phyloP scores from a whole-genome alignment of 1,140 invertebrate genomes.

The Elymnias hypermnestra region DNA sequence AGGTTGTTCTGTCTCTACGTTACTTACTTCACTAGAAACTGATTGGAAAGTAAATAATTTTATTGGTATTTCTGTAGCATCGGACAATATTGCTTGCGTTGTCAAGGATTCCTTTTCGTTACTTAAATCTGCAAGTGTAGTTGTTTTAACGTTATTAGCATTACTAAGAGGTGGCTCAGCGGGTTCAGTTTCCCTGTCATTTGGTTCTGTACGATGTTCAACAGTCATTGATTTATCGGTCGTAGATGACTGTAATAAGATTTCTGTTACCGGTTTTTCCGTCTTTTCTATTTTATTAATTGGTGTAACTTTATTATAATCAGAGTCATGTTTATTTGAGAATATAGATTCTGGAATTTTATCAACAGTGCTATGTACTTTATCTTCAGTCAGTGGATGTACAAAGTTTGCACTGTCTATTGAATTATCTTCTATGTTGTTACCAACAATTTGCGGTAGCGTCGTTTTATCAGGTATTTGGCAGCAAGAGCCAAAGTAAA shows the following conservation, averaged over 20 bases:
- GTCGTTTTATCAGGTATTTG: slow-evolving; percentile 77
- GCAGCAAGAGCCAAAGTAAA: slow-evolving; percentile 95
- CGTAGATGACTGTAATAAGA: slow-evolving; percentile 7
- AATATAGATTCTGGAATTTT: slow-evolving; percentile 35
- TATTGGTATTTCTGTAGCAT: slow-evolving; percentile 53
- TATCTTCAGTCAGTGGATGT: slow-evolving; percentile 63
- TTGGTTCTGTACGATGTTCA: slow-evolving; percentile 37
- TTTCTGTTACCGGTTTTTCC: slow-evolving; percentile 35
- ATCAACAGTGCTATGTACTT: slow-evolving; percentile 31
- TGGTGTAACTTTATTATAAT: slow-evolving; percentile 7
- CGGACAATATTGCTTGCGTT: slow-evolving; percentile 31
- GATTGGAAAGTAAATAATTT: slow-evolving; percentile 76
- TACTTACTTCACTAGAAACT: slow-evolving; percentile 50
- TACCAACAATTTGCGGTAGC: slow-evolving; percentile 60
- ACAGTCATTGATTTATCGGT: slow-evolving; percentile 27
- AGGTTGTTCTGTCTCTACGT: slow-evolving; percentile 36
- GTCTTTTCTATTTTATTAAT: slow-evolving; percentile 2
- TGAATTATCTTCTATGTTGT: slow-evolving; percentile 69
- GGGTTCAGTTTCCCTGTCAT: slow-evolving; percentile 42
- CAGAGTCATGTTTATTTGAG: slow-evolving; percentile 23
- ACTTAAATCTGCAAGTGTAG: slow-evolving; percentile 32
- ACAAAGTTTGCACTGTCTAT: slow-evolving; percentile 65
- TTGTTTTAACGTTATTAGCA: slow-evolving; percentile 38
- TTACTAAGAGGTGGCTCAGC: slow-evolving; percentile 41
- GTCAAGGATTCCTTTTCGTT: slow-evolving; percentile 21